Conservation (phyloP, 2,113 vertebrate genomes). For the Orientallactaga bullata region DNA sequence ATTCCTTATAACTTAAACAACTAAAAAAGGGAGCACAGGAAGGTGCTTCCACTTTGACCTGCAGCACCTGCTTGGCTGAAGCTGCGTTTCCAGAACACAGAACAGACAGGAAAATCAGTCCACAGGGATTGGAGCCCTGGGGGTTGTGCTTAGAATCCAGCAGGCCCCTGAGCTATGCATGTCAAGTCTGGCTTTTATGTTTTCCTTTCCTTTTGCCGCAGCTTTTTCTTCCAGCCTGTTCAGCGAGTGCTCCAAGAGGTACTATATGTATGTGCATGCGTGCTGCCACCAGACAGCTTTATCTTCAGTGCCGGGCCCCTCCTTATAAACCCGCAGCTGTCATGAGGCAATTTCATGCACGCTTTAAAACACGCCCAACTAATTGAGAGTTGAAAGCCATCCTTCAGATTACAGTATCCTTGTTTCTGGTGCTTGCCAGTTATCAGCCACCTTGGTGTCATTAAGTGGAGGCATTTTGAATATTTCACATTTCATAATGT, state of each 20-base stretch:
- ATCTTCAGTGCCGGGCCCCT: not conserved
- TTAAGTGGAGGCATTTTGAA: conserved; percentile 61
- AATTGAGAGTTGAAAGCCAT: conserved; percentile 66
- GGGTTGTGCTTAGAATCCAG: conserved; percentile 80
- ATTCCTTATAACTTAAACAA: conserved; percentile 48
- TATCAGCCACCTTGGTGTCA: conserved; percentile 55
- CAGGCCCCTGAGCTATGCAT: conserved; percentile 79
- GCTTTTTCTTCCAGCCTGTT: conserved; percentile 73
- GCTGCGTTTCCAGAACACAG: conserved; percentile 78
- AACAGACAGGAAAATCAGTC: conserved; percentile 80
- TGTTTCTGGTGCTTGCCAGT: conserved; percentile 69
- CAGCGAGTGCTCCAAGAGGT: conserved; percentile 65
- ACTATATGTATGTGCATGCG: not conserved
- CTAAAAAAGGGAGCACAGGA: not conserved
- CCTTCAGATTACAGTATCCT: conserved; percentile 56
- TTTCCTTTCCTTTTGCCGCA: conserved; percentile 78
- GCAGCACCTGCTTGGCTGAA: conserved; percentile 77
- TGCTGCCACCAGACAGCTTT: conserved; percentile 63
- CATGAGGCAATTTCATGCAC: conserved; percentile 24
- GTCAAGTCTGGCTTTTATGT: conserved; percentile 78
- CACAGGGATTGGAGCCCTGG: conserved; percentile 76
- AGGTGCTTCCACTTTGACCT: conserved; percentile 72
- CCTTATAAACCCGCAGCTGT: not conserved
- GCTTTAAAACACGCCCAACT: conserved; percentile 41
- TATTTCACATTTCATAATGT: conserved; percentile 55